These are phyloP conservation scores for Rynchops niger DNA, from an alignment of 2,113 vertebrate genomes.

Conservation along the genomic window DNA sequence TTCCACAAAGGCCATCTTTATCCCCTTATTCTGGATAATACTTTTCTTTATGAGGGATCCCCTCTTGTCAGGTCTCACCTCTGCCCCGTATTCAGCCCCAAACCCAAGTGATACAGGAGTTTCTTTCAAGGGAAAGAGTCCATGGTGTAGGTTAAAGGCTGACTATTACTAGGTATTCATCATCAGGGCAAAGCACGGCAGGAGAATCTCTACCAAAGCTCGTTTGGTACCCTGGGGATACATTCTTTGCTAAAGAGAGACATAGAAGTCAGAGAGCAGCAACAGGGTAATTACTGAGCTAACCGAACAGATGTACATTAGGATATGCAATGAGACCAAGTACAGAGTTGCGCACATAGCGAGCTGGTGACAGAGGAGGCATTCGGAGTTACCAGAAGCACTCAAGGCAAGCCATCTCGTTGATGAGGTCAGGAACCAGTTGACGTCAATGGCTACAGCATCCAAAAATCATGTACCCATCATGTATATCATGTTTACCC, in stretches of 20 bases:
- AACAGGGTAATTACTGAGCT: neutral
- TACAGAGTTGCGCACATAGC: rapidly evolving
- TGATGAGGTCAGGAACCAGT: neutral
- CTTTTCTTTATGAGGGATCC: neutral
- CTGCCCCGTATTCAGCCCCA: neutral
- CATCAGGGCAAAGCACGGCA: neutral
- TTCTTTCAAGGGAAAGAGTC: neutral
- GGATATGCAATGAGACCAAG: neutral
- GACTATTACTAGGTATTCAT: neutral
- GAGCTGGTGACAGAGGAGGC: neutral
- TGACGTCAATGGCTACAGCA: neutral
- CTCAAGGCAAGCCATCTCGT: neutral
- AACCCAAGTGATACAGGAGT: neutral
- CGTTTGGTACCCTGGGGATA: neutral
- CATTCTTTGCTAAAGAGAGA: neutral
- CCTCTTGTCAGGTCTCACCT: neutral
- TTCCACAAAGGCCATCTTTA: neutral
- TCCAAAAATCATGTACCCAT: neutral
- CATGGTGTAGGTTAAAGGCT: neutral
- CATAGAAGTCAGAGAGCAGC: neutral
- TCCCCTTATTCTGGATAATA: neutral
- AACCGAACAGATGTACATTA: neutral
- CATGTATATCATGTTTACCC: neutral
- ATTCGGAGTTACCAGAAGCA: neutral
- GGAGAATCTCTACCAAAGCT: neutral